Base-by-base conservation (phyloP, 2,113 vertebrate species). In the Albula goreensis region DNA sequence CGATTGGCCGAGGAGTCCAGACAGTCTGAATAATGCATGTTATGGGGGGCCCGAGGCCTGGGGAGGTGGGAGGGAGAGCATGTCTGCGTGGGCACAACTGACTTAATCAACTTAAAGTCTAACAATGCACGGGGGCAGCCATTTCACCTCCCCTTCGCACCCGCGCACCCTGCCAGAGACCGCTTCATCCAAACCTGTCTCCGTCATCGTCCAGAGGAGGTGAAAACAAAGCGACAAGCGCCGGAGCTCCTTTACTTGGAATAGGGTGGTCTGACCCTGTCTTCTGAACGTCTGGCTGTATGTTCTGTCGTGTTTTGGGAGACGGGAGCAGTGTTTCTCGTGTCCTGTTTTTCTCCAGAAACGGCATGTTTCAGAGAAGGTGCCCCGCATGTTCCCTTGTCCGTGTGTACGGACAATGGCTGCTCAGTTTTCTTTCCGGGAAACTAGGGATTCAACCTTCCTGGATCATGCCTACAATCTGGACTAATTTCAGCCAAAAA, bases 1-100 rank as follows among this genome's bases (percentile, higher is more conserved):
- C 50, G 83, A 53, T 50, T 81, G 60, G 78, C 83, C 17, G 15
- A 4, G 60, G 60, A 63, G 10, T 15, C 60, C 63, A 78, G 70
- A 78, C 87, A 6, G n/a, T 48, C 83, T 88, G 87, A 88, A 88
- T 88, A 88, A 85, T 88, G 87, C 80, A 88, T 88, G 52, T 63
- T 51, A 22, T 77, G 80, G 50, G 85, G n/a, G 83, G 12, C 87
- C 84, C 25, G 50, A 52, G 80, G 56, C 80, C 49, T 8, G n/a
- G 81, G 83, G 12, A 11, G 17, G 57, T 60, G 78, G 48, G 50
- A 78, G 80, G 25, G 66, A 15, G 77, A n/a, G 57, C 19, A 41
- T 49, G 79, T 86, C 60, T 82, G 80, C 63, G 78, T 63, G 83
- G 63, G 63, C 15, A 52, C 25, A 52, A 52, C 78, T 80, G 77